These are phyloP conservation scores for Neotoma lepida DNA, from an alignment of 2,113 vertebrate genomes.

Conservation along the genomic window DNA sequence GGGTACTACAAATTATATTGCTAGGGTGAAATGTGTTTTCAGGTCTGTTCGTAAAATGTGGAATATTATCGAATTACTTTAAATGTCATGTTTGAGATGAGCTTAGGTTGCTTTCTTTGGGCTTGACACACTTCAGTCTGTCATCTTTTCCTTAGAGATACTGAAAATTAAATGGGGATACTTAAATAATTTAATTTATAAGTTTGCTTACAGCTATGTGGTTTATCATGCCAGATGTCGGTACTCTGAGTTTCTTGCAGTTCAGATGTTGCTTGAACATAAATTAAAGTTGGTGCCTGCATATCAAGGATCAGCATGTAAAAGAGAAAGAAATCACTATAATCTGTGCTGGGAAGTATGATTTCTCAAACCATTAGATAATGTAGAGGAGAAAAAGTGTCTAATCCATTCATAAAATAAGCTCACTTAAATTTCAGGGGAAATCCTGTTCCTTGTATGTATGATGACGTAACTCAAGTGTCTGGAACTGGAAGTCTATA, in stretches of 20 bases:
- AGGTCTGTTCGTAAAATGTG: slow-evolving; percentile 68
- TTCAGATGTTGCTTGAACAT: slow-evolving; percentile 68
- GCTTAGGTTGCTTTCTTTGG: slow-evolving; percentile 67
- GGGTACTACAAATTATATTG: slow-evolving; percentile 62
- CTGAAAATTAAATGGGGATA: slow-evolving; percentile 76
- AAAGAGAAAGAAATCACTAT: slow-evolving; percentile 46
- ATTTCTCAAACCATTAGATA: slow-evolving; percentile 48
- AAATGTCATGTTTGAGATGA: slow-evolving; percentile 69
- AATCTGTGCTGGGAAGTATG: neutral
- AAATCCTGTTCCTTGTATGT: slow-evolving; percentile 42
- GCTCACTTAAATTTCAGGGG: slow-evolving; percentile 19
- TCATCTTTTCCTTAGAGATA: slow-evolving; percentile 72
- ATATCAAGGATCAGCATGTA: slow-evolving; percentile 12
- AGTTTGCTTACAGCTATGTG: slow-evolving; percentile 75
- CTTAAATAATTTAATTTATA: slow-evolving; percentile 80
- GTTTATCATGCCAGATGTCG: slow-evolving; percentile 75
- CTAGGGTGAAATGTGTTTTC: slow-evolving; percentile 63
- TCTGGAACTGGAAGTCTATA: slow-evolving; percentile 37
- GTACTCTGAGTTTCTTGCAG: slow-evolving; percentile 70
- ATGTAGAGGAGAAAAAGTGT: slow-evolving; percentile 24
- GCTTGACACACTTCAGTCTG: slow-evolving; percentile 73
- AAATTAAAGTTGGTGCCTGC: slow-evolving; percentile 69
- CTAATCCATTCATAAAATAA: slow-evolving; percentile 67
- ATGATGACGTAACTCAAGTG: slow-evolving; percentile 7
- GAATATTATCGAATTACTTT: slow-evolving; percentile 69